phyloP scores from a whole-genome alignment of 2,113 vertebrate genomes.

The Pristiophorus japonicus region DNA sequence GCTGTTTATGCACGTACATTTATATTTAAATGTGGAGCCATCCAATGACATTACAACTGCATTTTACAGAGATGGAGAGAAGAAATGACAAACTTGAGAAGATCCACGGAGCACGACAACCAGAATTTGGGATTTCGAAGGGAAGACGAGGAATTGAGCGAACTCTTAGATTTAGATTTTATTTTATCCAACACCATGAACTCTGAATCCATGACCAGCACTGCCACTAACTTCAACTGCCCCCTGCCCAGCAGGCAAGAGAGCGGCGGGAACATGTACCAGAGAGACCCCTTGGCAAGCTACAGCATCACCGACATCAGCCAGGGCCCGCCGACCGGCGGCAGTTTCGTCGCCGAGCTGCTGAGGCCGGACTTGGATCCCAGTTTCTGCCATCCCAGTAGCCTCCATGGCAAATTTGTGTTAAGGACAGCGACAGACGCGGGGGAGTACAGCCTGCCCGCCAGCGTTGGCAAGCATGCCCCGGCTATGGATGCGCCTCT shows the following conservation, averaged over 20 bases:
- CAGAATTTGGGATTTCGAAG: conserved; percentile 35
- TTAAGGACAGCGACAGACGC: conserved; percentile 76
- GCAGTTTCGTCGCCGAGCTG: conserved; percentile 83
- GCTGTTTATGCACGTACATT: background rate
- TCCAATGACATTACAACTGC: background rate
- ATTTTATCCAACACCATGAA: conserved; percentile 85
- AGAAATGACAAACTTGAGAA: conserved; percentile 67
- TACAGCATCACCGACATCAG: conserved; percentile 80
- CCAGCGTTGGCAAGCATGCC: conserved; percentile 65
- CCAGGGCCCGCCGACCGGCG: conserved; percentile 84
- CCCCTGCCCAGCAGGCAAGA: conserved; percentile 43
- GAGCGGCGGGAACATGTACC: conserved; percentile 50
- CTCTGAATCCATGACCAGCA: conserved; percentile 61
- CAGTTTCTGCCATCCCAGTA: conserved; percentile 72
- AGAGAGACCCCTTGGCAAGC: conserved; percentile 46
- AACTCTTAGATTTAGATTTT: conserved; percentile 88
- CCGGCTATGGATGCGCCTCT: conserved; percentile 57
- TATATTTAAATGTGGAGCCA: background rate
- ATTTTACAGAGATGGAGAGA: conserved; percentile 78
- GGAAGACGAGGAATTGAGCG: conserved; percentile 76
- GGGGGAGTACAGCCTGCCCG: conserved; percentile 70
- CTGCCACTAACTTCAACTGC: conserved; percentile 55
- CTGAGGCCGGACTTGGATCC: conserved; percentile 89
- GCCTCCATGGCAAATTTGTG: conserved; percentile 83
- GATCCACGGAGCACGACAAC: conserved; percentile 52